Percentiles rank a stretch among this genome's conserved stretches.
Conservation (phyloP, 2,113 vertebrate genomes). For the Pseudopipra pipra region DNA sequence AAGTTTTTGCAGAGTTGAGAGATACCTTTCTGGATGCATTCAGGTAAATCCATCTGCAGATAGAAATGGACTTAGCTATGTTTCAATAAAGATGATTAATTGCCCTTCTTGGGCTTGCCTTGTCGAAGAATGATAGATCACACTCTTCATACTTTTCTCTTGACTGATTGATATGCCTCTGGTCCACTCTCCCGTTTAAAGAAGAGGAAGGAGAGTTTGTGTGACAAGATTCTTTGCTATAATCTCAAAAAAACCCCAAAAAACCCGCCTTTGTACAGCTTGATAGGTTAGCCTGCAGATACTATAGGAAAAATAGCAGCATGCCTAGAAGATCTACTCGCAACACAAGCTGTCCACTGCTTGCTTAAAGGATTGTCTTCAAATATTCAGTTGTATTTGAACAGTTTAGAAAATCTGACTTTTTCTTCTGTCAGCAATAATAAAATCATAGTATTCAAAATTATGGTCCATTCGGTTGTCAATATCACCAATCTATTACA, state of each 20-base stretch:
- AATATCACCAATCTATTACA: not conserved
- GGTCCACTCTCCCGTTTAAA: not conserved
- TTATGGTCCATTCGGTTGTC: not conserved
- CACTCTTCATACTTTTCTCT: not conserved
- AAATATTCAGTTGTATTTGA: not conserved
- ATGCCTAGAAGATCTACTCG: not conserved
- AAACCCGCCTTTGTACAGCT: not conserved
- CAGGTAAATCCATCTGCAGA: not conserved
- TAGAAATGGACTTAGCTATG: not conserved
- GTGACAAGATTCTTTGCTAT: not conserved
- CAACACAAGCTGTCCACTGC: not conserved
- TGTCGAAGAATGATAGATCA: not conserved
- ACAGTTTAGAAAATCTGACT: not conserved
- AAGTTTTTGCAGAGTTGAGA: not conserved
- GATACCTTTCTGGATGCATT: not conserved
- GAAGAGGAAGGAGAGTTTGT: not conserved
- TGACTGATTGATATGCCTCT: not conserved
- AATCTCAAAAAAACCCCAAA: not conserved
- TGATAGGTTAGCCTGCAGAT: not conserved
- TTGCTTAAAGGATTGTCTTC: not conserved
- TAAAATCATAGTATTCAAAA: not conserved
- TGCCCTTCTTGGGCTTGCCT: not conserved
- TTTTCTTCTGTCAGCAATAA: not conserved
- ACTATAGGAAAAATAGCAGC: not conserved
- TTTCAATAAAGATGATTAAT: not conserved